Percentiles rank a stretch among this genome's conserved stretches.
phyloP scores from a whole-genome alignment of 2,113 vertebrate species.

The Bambusicola thoracicus region DNA sequence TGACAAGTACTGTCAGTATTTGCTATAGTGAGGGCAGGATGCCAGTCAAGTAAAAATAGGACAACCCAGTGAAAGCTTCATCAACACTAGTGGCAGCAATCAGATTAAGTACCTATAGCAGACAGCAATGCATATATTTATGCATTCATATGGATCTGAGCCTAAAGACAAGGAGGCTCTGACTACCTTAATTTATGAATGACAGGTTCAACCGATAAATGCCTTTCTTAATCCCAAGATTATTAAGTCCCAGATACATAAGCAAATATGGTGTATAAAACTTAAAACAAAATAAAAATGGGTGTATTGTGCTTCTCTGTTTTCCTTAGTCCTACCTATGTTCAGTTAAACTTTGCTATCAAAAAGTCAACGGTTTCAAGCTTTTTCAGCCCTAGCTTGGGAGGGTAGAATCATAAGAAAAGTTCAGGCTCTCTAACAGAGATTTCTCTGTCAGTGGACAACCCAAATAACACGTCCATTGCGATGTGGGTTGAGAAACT shows the following conservation, averaged over 20 bases:
- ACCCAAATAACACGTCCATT: background rate
- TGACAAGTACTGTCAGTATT: slow-evolving; percentile 17
- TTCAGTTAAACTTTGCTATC: background rate
- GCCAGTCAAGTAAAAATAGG: slow-evolving; percentile 45
- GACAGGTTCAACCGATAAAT: background rate
- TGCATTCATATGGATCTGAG: background rate
- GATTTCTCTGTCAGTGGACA: background rate
- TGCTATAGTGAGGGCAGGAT: slow-evolving; percentile 30
- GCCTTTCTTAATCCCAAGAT: background rate
- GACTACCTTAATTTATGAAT: background rate
- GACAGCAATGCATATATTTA: background rate
- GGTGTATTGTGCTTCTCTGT: fast-evolving
- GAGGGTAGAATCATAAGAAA: background rate
- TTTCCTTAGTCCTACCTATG: background rate
- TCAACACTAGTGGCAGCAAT: background rate
- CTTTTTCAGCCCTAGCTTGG: background rate
- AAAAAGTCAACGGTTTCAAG: background rate
- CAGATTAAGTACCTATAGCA: background rate
- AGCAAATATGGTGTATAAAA: background rate
- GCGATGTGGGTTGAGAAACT: background rate
- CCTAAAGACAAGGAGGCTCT: background rate
- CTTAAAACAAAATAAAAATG: background rate
- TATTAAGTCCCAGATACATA: background rate
- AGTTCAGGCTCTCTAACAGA: background rate
- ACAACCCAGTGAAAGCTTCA: slow-evolving; percentile 25